phyloP scores from a whole-genome alignment of 2,113 vertebrate genomes.

The Trichomycterus rosablanca region DNA sequence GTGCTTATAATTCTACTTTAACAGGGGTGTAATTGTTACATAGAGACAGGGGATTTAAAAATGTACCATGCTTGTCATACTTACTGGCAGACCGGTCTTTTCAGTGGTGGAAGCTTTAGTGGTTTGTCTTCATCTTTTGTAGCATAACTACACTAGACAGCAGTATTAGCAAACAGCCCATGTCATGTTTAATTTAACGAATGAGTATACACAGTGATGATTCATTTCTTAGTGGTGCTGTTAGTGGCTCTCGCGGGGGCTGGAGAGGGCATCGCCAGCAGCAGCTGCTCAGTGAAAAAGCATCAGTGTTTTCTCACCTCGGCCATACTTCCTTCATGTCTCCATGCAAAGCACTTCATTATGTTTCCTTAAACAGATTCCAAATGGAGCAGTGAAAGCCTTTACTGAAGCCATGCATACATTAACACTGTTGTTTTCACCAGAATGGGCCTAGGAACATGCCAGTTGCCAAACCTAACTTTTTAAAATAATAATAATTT shows the following conservation, averaged over 20 bases:
- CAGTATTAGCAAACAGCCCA: constrained; percentile 15
- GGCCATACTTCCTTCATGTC: constrained; percentile 21
- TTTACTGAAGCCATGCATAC: constrained; percentile 18
- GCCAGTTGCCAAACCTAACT: constrained; percentile 3
- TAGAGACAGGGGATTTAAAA: not conserved
- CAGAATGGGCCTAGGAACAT: constrained; percentile 17
- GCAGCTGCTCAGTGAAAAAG: constrained; percentile 34
- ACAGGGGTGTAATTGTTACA: not conserved
- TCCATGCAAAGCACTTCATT: constrained; percentile 37
- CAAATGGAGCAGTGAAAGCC: constrained; percentile 33
- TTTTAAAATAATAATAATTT: too few relatives aligned
- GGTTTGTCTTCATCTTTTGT: not conserved
- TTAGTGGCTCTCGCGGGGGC: constrained; percentile 29
- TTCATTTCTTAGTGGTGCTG: constrained; percentile 26
- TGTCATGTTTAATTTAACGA: constrained; percentile 39
- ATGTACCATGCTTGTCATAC: not conserved
- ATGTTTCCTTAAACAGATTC: constrained; percentile 31
- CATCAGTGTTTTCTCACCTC: constrained; percentile 37
- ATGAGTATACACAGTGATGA: constrained; percentile 38
- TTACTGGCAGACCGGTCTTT: not conserved
- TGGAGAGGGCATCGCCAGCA: constrained; percentile 31
- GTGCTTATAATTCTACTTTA: not conserved
- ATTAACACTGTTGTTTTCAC: constrained; percentile 35
- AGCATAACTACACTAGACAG: constrained; percentile 6
- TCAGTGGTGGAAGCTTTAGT: not conserved